Evolutionary conservation across 2,113 vertebrate species (phyloP), one percentile per base, ranked within the genome.

Genomic region (Sporophila hypoxantha): DNA sequence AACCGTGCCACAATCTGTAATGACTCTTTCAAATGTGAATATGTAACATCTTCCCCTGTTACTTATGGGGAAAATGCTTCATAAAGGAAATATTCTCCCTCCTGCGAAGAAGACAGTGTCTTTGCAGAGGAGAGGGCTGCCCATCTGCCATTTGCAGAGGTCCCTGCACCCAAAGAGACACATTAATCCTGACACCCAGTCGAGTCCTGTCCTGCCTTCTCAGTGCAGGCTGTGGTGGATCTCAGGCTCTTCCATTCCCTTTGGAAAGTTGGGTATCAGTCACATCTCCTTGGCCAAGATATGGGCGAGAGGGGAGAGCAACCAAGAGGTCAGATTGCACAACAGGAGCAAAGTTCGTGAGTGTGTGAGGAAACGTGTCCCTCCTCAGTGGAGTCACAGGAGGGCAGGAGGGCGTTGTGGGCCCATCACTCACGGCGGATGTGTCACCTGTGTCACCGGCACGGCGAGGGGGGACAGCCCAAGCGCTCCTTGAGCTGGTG

Each of bases 381-480:
- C 53, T 85, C 8, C 57, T 65, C 61, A 32, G 59, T 1, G 44
- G 57, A 41, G 77, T 19, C 84, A 60, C 36, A 39, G 79, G 52
- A 79, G 73, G 52, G 67, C 71, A 50, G 78, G 49, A 92, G 19
- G 30, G 11, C 1, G 7, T 5, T 47, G 47, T 41, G 76, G 18
- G 46, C 39, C 55, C 53, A 12, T 30, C 5, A 1, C 46, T 65
- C 37, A 4, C 62, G 19, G n/a, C 4, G 4, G 22, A n/a, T 85
- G 76, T 87, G 87, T 89, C 76, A 85, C 69, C 17, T 64, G 71
- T 85, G 86, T 90, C 77, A 66, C 68, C 11, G 10, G 49, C n/a
- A 8, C 7, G 1, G 59, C 6, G 1, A 44, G 22, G 2, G 26
- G 34, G 5, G 4, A 41, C 30, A 39, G 5, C 34, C 18, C n/a